Conservation (phyloP, 2,113 vertebrate species). For the Orycteropus afer region DNA sequence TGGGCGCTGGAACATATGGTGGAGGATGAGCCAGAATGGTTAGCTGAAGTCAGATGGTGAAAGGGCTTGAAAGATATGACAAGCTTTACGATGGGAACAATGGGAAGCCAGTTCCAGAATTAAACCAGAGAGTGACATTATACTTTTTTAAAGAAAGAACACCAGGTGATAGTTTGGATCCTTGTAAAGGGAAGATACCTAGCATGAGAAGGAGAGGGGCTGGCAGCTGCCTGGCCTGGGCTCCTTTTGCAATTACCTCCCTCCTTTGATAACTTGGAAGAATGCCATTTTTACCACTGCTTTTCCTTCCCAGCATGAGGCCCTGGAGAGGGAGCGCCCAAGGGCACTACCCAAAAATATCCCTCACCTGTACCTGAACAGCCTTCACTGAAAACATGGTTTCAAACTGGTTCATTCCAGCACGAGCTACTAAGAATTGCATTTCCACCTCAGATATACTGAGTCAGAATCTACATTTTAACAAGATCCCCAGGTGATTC, state of each 20-base stretch:
- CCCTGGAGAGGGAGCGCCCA: neutral
- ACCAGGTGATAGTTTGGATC: neutral
- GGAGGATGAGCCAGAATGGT: neutral
- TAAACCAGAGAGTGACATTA: conserved; percentile 9
- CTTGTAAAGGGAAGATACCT: conserved; percentile 20
- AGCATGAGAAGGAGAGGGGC: neutral
- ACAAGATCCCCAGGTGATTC: no score
- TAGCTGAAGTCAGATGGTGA: neutral
- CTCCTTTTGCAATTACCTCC: neutral
- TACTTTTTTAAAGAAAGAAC: conserved; percentile 39
- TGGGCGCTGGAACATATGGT: no score
- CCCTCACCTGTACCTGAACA: neutral
- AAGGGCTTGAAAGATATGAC: neutral
- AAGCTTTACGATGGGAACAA: neutral
- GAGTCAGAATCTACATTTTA: no score
- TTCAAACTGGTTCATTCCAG: no score
- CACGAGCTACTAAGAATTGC: no score
- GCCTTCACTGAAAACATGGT: neutral
- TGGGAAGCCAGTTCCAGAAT: neutral
- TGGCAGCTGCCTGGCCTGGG: conserved; percentile 1
- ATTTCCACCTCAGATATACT: no score
- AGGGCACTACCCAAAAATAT: neutral
- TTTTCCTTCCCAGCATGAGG: neutral
- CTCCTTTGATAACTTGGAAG: conserved; percentile 16
- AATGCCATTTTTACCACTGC: neutral